phyloP scores from a whole-genome alignment of 1,140 invertebrate genomes.

The Papilio dardanus region DNA sequence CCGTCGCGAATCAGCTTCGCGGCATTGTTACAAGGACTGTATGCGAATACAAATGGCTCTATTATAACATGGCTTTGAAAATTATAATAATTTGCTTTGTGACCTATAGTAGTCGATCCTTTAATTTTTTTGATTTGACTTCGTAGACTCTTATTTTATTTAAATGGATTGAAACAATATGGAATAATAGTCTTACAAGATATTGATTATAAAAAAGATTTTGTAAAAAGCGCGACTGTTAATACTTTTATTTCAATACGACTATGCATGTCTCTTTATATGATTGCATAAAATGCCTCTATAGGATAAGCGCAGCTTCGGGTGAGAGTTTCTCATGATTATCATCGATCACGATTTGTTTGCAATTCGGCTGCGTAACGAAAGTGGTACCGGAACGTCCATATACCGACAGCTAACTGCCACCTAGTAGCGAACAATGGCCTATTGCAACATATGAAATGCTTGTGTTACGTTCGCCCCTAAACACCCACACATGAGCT shows the following conservation, averaged over 20 bases:
- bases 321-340: constrained; percentile 9
- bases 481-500: not conserved
- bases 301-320: not conserved
- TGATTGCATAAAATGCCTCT: not conserved
- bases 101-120: not conserved
- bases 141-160: not conserved
- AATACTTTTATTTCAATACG: not conserved
- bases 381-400: constrained; percentile 8
- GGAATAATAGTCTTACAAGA: too few species aligned
- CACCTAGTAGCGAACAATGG: constrained; percentile 18
- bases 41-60: constrained; percentile 64
- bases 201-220: not conserved
- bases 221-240: not conserved
- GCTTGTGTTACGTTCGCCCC: not conserved
- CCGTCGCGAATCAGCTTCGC: constrained; percentile 50
- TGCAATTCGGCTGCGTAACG: constrained; percentile 15
- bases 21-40: constrained; percentile 56
- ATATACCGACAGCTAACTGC: constrained; percentile 16
- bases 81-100: constrained; percentile 24
- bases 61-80: constrained; percentile 37
- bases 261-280: not conserved
- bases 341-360: constrained; percentile 23
- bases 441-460: not conserved
- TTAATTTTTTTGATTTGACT: constrained; percentile 14
- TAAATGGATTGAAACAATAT: too few species aligned